A percentile compares a stretch with the other conserved stretches of the same genome.
These are phyloP conservation scores for Nanger granti DNA, from an alignment of 2,113 vertebrate species.

Conservation along the genomic window DNA sequence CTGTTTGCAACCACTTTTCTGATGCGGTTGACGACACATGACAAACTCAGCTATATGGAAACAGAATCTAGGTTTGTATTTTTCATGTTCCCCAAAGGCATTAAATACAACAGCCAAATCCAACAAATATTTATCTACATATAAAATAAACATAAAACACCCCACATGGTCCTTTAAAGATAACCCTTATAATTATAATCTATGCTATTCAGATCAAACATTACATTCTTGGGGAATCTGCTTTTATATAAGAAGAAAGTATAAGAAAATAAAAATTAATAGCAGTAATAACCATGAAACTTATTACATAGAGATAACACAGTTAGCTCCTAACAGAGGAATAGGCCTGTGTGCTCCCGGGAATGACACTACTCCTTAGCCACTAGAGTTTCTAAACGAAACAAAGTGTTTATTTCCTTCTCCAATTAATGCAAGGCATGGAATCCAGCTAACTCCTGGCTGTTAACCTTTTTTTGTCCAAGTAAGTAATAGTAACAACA, in stretches of 20 bases:
- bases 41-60: slow-evolving; percentile 94
- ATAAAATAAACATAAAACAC: neutral
- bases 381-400: accelerated
- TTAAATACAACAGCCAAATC: slow-evolving; percentile 29
- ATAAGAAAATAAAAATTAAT: slow-evolving; percentile 9
- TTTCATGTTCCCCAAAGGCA: slow-evolving; percentile 80
- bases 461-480: neutral
- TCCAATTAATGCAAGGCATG: neutral
- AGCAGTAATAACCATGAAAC: neutral
- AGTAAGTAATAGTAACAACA: neutral
- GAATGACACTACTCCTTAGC: neutral
- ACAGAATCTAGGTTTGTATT: slow-evolving; percentile 83
- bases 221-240: neutral
- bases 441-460: neutral
- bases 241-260: neutral
- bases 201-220: slow-evolving; percentile 10
- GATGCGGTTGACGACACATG: slow-evolving; percentile 99
- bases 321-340: neutral
- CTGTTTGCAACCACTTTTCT: slow-evolving; percentile 99
- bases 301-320: neutral
- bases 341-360: neutral
- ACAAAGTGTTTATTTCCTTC: neutral
- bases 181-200: neutral
- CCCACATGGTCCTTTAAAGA: neutral
- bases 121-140: neutral